These are phyloP conservation scores for Nasonia vitripennis DNA, from an alignment of 1,140 invertebrate species.

Conservation along the genomic window DNA sequence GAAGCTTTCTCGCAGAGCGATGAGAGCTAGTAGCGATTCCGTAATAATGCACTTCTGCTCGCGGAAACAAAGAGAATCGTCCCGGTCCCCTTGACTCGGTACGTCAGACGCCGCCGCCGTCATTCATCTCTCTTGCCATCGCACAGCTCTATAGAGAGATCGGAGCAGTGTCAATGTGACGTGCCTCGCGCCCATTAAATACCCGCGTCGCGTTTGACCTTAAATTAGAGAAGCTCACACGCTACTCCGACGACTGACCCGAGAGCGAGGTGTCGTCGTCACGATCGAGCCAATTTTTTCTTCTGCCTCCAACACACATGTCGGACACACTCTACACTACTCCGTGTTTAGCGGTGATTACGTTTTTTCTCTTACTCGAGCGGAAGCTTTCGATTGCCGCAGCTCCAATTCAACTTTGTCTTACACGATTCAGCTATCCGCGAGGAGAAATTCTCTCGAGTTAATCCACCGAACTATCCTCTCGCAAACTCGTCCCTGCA, in stretches of 20 bases:
- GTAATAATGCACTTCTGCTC: too few relatives aligned
- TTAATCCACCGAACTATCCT: too few relatives aligned
- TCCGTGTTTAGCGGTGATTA: neutral
- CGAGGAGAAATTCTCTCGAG: too few relatives aligned
- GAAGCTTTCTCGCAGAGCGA: too few relatives aligned
- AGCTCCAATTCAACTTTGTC: too few relatives aligned
- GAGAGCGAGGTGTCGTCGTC: neutral
- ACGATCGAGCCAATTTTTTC: conserved; percentile 21
- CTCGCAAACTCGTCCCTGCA: too few relatives aligned
- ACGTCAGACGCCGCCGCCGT: neutral
- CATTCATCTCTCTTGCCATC: neutral
- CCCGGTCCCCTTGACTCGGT: too few relatives aligned
- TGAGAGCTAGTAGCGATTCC: too few relatives aligned
- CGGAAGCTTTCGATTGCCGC: too few relatives aligned
- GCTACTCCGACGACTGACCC: conserved; percentile 8
- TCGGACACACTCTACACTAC: neutral
- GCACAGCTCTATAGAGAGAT: neutral
- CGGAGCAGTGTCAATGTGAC: conserved; percentile 46
- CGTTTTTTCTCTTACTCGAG: neutral
- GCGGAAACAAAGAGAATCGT: too few relatives aligned
- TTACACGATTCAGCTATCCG: too few relatives aligned
- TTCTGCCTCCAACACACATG: neutral
- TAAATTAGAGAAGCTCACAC: conserved; percentile 55
- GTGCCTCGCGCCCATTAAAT: conserved; percentile 42
- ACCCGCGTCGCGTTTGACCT: conserved; percentile 58